Percentiles rank a stretch among this genome's conserved stretches.
Evolutionary conservation across 2,797 vertebrate genomes (phyloP).

Genomic region (Gymnopithys bicolor): DNA sequence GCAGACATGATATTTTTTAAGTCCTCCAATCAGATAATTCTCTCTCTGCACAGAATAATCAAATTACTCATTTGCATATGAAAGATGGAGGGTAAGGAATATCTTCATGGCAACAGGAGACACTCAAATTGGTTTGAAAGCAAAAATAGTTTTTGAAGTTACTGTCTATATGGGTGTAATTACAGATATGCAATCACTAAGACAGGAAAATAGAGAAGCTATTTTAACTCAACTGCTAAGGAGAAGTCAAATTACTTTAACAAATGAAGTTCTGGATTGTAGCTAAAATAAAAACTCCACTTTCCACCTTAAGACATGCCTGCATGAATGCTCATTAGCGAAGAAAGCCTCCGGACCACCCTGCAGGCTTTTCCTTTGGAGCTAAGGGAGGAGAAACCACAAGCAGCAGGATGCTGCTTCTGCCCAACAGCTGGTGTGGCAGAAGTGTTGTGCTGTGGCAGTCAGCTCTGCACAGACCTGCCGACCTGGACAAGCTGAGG

Average conservation of each 20-base stretch:
- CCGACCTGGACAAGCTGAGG: not conserved
- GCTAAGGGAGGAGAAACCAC: not conserved
- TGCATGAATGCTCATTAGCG: not conserved
- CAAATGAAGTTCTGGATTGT: conserved; percentile 24
- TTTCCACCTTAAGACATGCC: not conserved
- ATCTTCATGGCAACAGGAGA: conserved; percentile 57
- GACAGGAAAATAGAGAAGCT: conserved; percentile 57
- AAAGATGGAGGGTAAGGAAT: conserved; percentile 20
- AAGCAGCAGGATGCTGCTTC: not conserved
- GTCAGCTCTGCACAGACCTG: not conserved
- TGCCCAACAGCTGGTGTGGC: accelerated
- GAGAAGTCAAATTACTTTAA: conserved; percentile 52
- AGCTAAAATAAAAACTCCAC: conserved; percentile 7
- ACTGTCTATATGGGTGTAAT: conserved; percentile 52
- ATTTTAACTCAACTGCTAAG: conserved; percentile 62
- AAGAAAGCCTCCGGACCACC: not conserved
- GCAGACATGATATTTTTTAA: not conserved
- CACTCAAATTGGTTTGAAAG: conserved; percentile 30
- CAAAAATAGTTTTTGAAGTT: conserved; percentile 58
- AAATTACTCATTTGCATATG: not conserved
- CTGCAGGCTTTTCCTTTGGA: not conserved
- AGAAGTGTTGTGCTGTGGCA: not conserved
- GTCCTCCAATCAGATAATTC: conserved; percentile 13
- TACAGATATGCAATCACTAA: conserved; percentile 50
- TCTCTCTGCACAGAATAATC: not conserved